Evolutionary conservation across 2,888 invertebrate species (phyloP).

Genomic region (Scrobipalpa costella): DNA sequence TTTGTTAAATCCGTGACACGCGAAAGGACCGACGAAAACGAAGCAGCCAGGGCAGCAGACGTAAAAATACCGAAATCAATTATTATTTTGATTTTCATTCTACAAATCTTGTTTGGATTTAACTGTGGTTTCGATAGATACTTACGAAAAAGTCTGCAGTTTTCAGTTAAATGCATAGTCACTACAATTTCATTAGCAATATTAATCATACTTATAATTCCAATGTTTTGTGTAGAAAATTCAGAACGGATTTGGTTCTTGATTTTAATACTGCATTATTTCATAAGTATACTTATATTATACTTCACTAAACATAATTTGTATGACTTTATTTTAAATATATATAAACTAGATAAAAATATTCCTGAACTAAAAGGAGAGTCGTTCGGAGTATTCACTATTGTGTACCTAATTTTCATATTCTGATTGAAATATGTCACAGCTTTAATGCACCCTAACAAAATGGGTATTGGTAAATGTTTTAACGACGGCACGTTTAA

Average conservation of each 20-base stretch:
- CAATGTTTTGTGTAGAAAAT: neutral
- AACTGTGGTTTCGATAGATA: constrained; percentile 14
- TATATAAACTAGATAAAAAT: neutral
- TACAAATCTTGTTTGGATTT: constrained; percentile 5
- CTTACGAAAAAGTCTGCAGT: neutral
- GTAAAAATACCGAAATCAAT: constrained; percentile 11
- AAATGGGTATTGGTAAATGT: neutral
- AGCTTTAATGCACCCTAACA: neutral
- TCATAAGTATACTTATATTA: neutral
- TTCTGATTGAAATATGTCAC: neutral
- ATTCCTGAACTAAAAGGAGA: neutral
- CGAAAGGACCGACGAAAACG: too few species aligned
- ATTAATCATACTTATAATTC: neutral
- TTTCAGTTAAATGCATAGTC: neutral
- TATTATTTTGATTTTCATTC: neutral
- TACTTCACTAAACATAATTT: neutral
- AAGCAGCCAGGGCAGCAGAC: too few species aligned
- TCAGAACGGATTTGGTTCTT: neutral
- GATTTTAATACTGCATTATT: neutral
- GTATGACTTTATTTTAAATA: neutral
- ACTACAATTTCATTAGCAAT: neutral
- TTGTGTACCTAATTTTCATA: neutral
- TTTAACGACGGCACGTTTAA: neutral
- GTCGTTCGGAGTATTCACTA: neutral
- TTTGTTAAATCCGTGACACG: too few species aligned